Conservation (phyloP, 2,797 vertebrate genomes). For the Sciurus carolinensis region DNA sequence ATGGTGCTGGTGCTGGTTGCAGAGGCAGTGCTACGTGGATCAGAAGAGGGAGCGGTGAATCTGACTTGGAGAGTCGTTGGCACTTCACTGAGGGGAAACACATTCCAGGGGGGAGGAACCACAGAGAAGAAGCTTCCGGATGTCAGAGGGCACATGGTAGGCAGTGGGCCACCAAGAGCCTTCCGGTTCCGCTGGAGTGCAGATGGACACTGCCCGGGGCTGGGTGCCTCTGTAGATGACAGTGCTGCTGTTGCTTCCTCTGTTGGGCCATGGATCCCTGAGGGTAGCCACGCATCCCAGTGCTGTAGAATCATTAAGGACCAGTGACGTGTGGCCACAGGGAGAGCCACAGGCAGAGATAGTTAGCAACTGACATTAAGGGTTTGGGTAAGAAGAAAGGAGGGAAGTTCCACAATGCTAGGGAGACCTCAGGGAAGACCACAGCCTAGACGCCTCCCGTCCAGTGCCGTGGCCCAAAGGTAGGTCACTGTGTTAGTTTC, state of each 20-base stretch:
- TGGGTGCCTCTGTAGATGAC: neutral
- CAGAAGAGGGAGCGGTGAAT: neutral
- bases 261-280: neutral
- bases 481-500: neutral
- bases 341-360: neutral
- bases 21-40: neutral
- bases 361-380: neutral
- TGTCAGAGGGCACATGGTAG: fast-evolving
- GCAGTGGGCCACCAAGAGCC: neutral
- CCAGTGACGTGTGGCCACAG: neutral
- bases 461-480: neutral
- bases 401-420: neutral
- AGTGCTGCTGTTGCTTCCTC: neutral
- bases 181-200: neutral
- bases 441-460: neutral
- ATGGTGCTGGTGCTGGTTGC: no score
- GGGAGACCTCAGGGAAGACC: neutral
- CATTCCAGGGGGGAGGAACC: neutral
- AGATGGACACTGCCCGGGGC: no score
- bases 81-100: neutral
- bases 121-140: neutral
- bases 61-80: neutral
- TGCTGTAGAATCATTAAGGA: neutral
- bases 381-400: neutral
- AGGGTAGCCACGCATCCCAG: neutral